A percentile compares a stretch with the other conserved stretches of the same genome.
These are phyloP conservation scores for Pseudorasbora parva DNA, from an alignment of 2,113 vertebrate genomes.

Conservation along the genomic window DNA sequence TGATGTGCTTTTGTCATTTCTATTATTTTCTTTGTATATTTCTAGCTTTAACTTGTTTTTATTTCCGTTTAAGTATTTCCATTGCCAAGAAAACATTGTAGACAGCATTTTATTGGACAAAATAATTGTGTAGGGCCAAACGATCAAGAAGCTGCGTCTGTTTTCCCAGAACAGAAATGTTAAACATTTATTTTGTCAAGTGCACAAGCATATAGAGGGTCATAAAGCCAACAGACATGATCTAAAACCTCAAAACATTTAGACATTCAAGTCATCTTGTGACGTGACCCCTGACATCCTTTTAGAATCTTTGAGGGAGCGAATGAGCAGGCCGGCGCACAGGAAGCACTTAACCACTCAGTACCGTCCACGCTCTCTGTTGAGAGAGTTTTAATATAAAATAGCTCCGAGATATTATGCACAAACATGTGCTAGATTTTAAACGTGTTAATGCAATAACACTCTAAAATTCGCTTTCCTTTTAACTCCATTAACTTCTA, in stretches of 20 bases:
- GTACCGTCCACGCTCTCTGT: conserved; percentile 62
- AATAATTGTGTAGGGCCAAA: not conserved
- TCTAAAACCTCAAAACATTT: not conserved
- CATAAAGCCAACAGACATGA: not conserved
- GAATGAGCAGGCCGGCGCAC: not conserved
- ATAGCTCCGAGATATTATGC: conserved; percentile 31
- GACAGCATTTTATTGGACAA: too few species aligned
- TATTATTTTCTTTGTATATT: not conserved
- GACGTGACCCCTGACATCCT: not conserved
- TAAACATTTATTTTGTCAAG: not conserved
- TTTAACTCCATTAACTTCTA: conserved; percentile 44
- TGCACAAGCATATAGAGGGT: not conserved
- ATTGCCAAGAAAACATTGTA: too few species aligned
- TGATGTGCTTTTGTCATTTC: not conserved
- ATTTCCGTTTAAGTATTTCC: too few species aligned
- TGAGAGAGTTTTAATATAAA: conserved; percentile 36
- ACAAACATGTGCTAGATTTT: not conserved
- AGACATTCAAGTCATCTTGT: not conserved
- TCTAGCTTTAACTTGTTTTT: too few species aligned
- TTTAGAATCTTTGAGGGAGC: not conserved
- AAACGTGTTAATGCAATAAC: conserved; percentile 14
- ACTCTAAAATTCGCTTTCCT: conserved; percentile 22
- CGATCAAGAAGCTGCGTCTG: not conserved
- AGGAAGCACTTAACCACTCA: conserved; percentile 25
- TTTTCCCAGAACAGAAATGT: not conserved